Conservation (phyloP, 37 sponge, comb jelly and placozoan species). For the Oscarella lobularis region DNA sequence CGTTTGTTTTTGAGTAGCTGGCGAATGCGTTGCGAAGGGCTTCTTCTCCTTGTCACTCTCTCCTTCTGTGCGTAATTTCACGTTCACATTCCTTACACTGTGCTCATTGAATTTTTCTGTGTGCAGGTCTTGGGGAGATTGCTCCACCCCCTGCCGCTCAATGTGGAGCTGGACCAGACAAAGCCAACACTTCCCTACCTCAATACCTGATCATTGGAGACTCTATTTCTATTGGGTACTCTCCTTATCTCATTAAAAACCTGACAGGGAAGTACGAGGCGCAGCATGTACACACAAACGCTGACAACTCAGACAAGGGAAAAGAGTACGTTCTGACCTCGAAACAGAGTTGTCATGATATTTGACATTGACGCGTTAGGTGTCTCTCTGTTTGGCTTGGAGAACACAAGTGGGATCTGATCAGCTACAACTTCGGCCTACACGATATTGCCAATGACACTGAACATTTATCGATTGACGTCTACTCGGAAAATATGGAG, state of each 20-base stretch:
- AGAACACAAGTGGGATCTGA: background rate
- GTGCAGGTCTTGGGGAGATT: too few species aligned
- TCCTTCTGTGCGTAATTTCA: too few species aligned
- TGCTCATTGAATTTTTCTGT: too few species aligned
- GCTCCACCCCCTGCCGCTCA: too few species aligned
- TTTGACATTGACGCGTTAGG: too few species aligned
- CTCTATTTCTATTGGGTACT: background rate
- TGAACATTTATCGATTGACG: background rate
- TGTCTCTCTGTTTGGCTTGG: background rate
- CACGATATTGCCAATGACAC: background rate
- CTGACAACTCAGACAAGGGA: background rate
- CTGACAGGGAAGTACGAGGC: background rate
- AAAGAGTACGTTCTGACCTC: background rate
- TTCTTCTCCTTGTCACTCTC: too few species aligned
- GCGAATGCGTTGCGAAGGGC: too few species aligned
- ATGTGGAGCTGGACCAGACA: too few species aligned
- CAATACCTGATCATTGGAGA: background rate
- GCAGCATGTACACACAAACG: background rate
- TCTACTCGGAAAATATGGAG: background rate
- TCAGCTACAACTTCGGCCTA: conserved; percentile 2
- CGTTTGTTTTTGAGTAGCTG: too few species aligned
- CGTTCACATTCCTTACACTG: too few species aligned
- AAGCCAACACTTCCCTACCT: background rate
- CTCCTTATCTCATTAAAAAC: background rate
- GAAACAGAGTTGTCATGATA: too few species aligned